phyloP scores from a whole-genome alignment of 2,888 invertebrate species.

The Trichacis sp. region DNA sequence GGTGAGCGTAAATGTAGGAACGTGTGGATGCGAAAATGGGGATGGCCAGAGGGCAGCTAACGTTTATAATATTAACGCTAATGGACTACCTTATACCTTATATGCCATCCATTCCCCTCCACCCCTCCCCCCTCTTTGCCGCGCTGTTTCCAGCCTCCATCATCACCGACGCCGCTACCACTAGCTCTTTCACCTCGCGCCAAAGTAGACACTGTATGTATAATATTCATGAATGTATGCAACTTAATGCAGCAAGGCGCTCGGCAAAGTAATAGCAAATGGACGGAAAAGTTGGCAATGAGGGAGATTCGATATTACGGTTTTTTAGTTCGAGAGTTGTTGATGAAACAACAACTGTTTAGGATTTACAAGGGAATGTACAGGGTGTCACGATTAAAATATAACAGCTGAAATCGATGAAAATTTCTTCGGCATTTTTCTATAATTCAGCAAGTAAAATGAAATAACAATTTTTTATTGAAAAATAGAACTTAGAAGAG shows the following conservation, averaged over 20 bases:
- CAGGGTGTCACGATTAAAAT: too few relatives aligned
- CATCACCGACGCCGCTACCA: conserved; percentile 29
- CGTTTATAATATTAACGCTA: conserved; percentile 70
- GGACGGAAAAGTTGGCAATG: conserved; percentile 42
- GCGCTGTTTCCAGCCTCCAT: conserved; percentile 35
- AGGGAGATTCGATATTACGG: conserved; percentile 35
- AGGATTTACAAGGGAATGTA: too few relatives aligned
- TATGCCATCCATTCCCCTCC: conserved; percentile 56
- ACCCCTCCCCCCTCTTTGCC: conserved; percentile 20
- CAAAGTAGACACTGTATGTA: conserved; percentile 48
- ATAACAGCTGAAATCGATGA: too few relatives aligned
- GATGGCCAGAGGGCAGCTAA: conserved; percentile 68
- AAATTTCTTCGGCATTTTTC: too few relatives aligned
- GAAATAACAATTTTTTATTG: too few relatives aligned
- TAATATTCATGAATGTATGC: conserved; percentile 68
- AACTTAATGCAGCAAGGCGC: conserved; percentile 66
- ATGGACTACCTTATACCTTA: conserved; percentile 69
- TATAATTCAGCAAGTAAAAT: too few relatives aligned
- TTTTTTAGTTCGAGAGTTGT: conserved; percentile 11
- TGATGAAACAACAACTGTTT: conserved; percentile 3
- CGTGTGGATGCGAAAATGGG: conserved; percentile 51
- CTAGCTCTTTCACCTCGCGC: conserved; percentile 42
- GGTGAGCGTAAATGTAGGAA: conserved; percentile 5
- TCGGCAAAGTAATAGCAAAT: conserved; percentile 54
- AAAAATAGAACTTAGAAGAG: too few relatives aligned